These are phyloP conservation scores for Glaucopsyche alexis DNA, from an alignment of 2,888 invertebrate species.

Conservation along the genomic window DNA sequence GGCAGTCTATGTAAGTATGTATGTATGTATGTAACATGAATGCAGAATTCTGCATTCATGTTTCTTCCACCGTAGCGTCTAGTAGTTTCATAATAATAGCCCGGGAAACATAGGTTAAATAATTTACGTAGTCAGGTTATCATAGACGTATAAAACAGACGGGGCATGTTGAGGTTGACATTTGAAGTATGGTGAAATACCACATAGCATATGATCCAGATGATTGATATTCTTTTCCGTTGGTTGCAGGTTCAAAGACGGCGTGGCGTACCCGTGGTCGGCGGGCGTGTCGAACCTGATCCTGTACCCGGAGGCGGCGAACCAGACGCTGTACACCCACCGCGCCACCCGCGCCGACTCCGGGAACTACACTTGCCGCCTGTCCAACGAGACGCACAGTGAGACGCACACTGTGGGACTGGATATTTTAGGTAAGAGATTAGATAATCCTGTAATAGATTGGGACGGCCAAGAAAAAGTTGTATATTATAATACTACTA, in stretches of 20 bases:
- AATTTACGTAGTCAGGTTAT: no score
- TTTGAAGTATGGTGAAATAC: no score
- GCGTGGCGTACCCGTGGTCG: conserved; percentile 87
- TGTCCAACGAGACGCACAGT: conserved; percentile 85
- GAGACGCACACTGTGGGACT: conserved; percentile 83
- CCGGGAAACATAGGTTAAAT: no score
- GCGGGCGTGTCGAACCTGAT: conserved; percentile 85
- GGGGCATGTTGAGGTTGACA: no score
- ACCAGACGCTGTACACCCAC: conserved; percentile 88
- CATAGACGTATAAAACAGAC: no score
- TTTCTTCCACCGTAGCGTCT: no score
- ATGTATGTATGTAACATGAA: no score
- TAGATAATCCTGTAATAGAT: neutral
- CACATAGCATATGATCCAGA: neutral
- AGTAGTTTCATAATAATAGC: no score
- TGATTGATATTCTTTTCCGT: neutral
- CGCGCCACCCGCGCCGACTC: conserved; percentile 82
- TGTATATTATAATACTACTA: no score
- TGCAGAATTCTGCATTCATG: no score
- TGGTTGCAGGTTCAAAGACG: conserved; percentile 85
- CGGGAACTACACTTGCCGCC: conserved; percentile 87
- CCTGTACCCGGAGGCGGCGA: conserved; percentile 87
- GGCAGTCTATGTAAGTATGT: no score
- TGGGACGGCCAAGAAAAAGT: neutral
- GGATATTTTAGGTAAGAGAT: conserved; percentile 82